Evolutionary conservation across 37 sponge, comb jelly and placozoan genomes (phyloP).

Genomic region (Crambe crambe): DNA sequence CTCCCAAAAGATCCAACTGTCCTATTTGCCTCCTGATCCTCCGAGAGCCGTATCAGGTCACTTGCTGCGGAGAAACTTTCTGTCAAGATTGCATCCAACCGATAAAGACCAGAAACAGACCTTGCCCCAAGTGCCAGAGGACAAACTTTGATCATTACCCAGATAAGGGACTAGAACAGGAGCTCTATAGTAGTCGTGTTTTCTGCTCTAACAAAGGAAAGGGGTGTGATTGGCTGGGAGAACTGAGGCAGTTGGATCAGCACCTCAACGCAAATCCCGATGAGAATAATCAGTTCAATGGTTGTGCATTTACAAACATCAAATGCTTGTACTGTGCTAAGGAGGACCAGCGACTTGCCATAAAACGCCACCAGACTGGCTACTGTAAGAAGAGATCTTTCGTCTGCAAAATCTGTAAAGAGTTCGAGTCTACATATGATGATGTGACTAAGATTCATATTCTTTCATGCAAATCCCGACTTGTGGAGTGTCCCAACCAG

Average conservation of each 20-base stretch:
- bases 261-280: neutral
- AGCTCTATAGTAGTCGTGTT: neutral
- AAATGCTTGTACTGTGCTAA: neutral
- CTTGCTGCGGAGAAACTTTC: neutral
- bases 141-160: neutral
- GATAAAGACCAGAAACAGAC: neutral
- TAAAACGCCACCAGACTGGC: neutral
- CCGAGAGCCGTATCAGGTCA: neutral
- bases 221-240: constrained; percentile 22
- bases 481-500: constrained; percentile 17
- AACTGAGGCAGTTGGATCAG: constrained; percentile 9
- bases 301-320: neutral
- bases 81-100: neutral
- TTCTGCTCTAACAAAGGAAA: neutral
- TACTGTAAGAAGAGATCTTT: constrained; percentile 11
- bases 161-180: neutral
- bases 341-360: neutral
- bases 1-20: constrained; percentile 25
- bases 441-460: constrained; percentile 30
- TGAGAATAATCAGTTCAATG: neutral
- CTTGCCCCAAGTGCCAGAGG: constrained; percentile 7
- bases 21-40: constrained; percentile 7
- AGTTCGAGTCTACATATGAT: constrained; percentile 7
- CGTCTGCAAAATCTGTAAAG: constrained; percentile 23
- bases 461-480: neutral